phyloP scores from a whole-genome alignment of 2,113 vertebrate species.

The Hippocampus barbouri region DNA sequence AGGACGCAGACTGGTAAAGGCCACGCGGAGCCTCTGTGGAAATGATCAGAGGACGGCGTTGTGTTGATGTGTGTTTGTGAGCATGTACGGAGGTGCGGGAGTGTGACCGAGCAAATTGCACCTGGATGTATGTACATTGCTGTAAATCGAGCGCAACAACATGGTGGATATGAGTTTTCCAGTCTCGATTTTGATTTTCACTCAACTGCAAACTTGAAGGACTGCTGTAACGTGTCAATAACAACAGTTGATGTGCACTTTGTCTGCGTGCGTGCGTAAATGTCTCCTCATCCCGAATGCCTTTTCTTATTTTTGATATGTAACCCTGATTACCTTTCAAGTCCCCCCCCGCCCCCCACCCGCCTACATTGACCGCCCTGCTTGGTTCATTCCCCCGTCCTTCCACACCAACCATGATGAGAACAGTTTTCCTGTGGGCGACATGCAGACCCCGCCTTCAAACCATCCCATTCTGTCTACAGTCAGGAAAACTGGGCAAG shows the following conservation, averaged over 20 bases:
- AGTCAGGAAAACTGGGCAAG: constrained; percentile 20
- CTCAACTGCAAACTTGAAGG: constrained; percentile 95
- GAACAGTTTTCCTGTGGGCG: constrained; percentile 71
- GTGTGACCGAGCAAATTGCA: constrained; percentile 47
- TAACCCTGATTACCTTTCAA: constrained; percentile 54
- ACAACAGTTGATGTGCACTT: constrained; percentile 84
- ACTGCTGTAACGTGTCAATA: constrained; percentile 98
- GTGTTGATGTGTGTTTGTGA: constrained; percentile 2
- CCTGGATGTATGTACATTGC: constrained; percentile 57
- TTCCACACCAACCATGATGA: constrained; percentile 54
- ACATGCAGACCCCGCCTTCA: constrained; percentile 60
- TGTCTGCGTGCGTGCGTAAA: constrained; percentile 84
- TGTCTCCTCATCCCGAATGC: constrained; percentile 82
- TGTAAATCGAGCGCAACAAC: constrained; percentile 60
- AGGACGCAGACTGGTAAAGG: constrained; percentile 98
- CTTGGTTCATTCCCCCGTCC: constrained; percentile 55
- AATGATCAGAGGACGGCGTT: constrained; percentile 32
- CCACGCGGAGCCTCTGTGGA: constrained; percentile 46
- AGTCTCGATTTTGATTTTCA: constrained; percentile 62
- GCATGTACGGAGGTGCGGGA: neutral
- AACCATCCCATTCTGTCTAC: constrained; percentile 35
- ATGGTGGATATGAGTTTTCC: constrained; percentile 69
- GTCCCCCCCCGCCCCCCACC: constrained; percentile 26
- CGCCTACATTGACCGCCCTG: constrained; percentile 58
- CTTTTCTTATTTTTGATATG: constrained; percentile 64